A percentile compares a stretch with the other conserved stretches of the same genome.
Evolutionary conservation across 2,113 vertebrate genomes (phyloP).

Genomic region (Procavia capensis): DNA sequence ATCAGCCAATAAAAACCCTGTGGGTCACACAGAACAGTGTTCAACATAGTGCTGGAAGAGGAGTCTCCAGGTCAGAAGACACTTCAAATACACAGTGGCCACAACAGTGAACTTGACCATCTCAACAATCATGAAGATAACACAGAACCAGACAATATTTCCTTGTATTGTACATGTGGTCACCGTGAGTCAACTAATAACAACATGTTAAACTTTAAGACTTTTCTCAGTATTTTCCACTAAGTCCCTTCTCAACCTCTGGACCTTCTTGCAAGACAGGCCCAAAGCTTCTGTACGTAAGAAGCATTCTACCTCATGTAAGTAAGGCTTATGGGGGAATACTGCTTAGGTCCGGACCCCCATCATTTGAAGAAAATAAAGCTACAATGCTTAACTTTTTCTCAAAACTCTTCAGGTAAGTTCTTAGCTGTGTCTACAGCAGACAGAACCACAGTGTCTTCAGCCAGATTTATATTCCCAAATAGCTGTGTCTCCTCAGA

Average conservation of each 20-base stretch:
- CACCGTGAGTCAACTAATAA: not conserved
- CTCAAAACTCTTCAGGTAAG: not conserved
- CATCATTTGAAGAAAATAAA: not conserved
- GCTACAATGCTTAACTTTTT: not conserved
- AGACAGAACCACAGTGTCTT: not conserved
- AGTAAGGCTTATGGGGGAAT: rapidly evolving
- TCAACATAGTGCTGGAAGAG: not conserved
- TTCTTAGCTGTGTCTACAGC: not conserved
- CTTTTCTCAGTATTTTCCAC: not conserved
- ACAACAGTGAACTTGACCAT: not conserved
- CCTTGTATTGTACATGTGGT: not conserved
- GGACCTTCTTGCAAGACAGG: not conserved
- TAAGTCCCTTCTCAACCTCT: not conserved
- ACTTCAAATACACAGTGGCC: not conserved
- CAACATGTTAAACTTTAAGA: not conserved
- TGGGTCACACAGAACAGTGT: not conserved
- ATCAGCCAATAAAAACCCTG: not conserved
- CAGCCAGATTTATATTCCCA: not conserved
- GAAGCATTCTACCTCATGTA: not conserved
- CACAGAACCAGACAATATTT: not conserved
- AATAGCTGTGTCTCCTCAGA: not conserved
- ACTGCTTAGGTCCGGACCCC: not conserved
- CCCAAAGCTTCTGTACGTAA: not conserved
- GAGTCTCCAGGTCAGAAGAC: not conserved
- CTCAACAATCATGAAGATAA: not conserved